These are phyloP conservation scores for Heliothis peltigera DNA, from an alignment of 2,888 invertebrate genomes.

Conservation along the genomic window DNA sequence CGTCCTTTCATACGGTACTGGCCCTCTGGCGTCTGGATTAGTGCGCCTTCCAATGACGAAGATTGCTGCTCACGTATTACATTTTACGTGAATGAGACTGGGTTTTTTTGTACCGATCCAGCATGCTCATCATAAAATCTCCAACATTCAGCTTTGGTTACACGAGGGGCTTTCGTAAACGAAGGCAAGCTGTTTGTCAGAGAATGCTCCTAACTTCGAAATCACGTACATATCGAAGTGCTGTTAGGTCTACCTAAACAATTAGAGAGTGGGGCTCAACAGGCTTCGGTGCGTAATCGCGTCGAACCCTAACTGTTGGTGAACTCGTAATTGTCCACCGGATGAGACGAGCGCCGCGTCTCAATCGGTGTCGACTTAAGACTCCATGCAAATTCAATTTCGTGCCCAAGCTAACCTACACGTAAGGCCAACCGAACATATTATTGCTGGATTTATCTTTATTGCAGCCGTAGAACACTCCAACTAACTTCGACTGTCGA, in stretches of 20 bases:
- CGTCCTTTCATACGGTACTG: conserved; percentile 87
- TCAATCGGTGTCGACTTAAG: conserved; percentile 87
- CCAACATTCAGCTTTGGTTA: conserved; percentile 19
- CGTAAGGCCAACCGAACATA: conserved; percentile 88
- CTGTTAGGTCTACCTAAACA: conserved; percentile 61
- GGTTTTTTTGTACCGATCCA: conserved; percentile 27
- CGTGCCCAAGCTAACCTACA: conserved; percentile 87
- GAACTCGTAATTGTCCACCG: conserved; percentile 83
- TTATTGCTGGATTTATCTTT: conserved; percentile 90
- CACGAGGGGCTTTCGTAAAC: conserved; percentile 12
- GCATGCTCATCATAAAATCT: conserved; percentile 28
- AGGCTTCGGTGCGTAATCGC: conserved; percentile 77
- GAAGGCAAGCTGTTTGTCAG: conserved; percentile 29
- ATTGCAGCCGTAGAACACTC: conserved; percentile 89
- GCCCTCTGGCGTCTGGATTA: conserved; percentile 88
- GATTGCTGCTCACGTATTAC: conserved; percentile 82
- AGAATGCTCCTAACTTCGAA: conserved; percentile 40
- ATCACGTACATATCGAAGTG: conserved; percentile 60
- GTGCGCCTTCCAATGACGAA: conserved; percentile 77
- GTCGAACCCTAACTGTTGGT: conserved; percentile 74
- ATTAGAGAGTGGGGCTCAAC: conserved; percentile 69
- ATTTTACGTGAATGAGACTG: conserved; percentile 66
- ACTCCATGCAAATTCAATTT: conserved; percentile 90
- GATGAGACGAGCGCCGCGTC: conserved; percentile 77
- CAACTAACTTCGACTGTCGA: conserved; percentile 90